Percentiles rank a stretch among this genome's conserved stretches.
Evolutionary conservation across 1,140 invertebrate species (phyloP).

Genomic region (Drosophila auraria): DNA sequence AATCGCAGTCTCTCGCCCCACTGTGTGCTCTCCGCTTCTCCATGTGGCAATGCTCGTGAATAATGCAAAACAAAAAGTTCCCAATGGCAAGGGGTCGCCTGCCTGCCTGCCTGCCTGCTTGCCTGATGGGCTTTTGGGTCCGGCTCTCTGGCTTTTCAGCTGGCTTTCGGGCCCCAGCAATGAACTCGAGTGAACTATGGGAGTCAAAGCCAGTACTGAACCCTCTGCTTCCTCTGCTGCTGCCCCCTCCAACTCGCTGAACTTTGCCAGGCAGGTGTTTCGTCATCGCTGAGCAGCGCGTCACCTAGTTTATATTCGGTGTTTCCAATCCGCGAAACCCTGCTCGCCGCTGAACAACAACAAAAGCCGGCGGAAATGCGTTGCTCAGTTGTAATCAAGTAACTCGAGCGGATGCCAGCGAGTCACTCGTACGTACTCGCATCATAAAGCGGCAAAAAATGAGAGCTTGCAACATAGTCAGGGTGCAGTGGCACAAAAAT

Average conservation of each 20-base stretch:
- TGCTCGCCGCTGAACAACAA: slow-evolving; percentile 51
- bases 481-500: not conserved
- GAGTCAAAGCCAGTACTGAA: slow-evolving; percentile 20
- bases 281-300: slow-evolving; percentile 41
- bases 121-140: slow-evolving; percentile 28
- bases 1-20: slow-evolving; percentile 3
- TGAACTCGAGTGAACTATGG: slow-evolving; percentile 69
- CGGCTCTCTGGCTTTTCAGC: slow-evolving; percentile 11
- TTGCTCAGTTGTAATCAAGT: slow-evolving; percentile 48
- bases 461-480: slow-evolving; percentile 49
- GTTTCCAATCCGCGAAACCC: slow-evolving; percentile 19
- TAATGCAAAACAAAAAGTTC: slow-evolving; percentile 53
- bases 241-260: slow-evolving; percentile 39
- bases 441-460: slow-evolving; percentile 43
- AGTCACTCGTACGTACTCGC: slow-evolving; percentile 28
- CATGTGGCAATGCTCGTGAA: slow-evolving; percentile 54
- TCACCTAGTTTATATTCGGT: slow-evolving; percentile 62
- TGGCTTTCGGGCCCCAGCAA: slow-evolving; percentile 43
- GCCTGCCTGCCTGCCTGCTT: not conserved
- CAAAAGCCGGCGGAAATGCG: slow-evolving; percentile 72
- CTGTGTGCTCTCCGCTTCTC: slow-evolving; percentile 4
- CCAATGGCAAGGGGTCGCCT: slow-evolving; percentile 53
- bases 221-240: not conserved
- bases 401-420: slow-evolving; percentile 56
- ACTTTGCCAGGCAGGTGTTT: slow-evolving; percentile 58